These are phyloP conservation scores for Chascanopsetta lugubris DNA, from an alignment of 2,113 vertebrate genomes.

Conservation along the genomic window DNA sequence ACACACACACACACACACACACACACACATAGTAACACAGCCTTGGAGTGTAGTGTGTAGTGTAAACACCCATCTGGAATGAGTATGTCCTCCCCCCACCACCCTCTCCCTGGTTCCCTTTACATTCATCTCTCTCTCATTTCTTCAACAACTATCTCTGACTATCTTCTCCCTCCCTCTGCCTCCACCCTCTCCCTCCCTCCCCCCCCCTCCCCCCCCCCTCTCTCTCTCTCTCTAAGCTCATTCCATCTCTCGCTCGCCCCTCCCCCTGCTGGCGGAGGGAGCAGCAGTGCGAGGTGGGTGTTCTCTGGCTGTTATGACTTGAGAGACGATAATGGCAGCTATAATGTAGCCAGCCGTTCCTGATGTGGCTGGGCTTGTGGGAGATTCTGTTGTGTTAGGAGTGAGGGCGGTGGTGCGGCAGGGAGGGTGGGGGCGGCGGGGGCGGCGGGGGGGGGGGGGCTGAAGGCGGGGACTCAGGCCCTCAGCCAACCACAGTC, in stretches of 20 bases:
- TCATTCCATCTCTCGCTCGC: constrained; percentile 63
- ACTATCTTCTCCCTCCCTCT: constrained; percentile 45
- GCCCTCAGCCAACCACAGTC: constrained; percentile 67
- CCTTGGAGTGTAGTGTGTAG: constrained; percentile 39
- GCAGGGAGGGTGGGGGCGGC: constrained; percentile 14
- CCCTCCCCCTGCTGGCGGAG: constrained; percentile 64
- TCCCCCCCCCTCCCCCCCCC: constrained; percentile 53
- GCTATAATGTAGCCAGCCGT: constrained; percentile 85
- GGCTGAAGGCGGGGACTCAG: constrained; percentile 47
- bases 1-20: constrained; percentile 31
- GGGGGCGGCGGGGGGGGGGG: constrained; percentile 13
- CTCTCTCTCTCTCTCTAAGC: constrained; percentile 40
- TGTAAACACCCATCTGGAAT: constrained; percentile 69
- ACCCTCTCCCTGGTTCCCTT: constrained; percentile 35
- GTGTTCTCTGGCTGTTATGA: constrained; percentile 89
- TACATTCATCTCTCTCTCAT: constrained; percentile 43
- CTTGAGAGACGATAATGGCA: constrained; percentile 88
- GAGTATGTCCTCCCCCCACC: constrained; percentile 17
- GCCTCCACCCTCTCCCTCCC: constrained; percentile 55
- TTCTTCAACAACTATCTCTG: no score
- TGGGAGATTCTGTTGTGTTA: constrained; percentile 78
- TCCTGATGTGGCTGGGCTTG: constrained; percentile 83
- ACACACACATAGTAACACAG: constrained; percentile 47
- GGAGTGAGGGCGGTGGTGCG: constrained; percentile 58
- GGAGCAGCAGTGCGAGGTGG: constrained; percentile 83